A percentile compares a stretch with the other conserved stretches of the same genome.
phyloP scores from a whole-genome alignment of 2,888 invertebrate species.

The Carabus problematicus region DNA sequence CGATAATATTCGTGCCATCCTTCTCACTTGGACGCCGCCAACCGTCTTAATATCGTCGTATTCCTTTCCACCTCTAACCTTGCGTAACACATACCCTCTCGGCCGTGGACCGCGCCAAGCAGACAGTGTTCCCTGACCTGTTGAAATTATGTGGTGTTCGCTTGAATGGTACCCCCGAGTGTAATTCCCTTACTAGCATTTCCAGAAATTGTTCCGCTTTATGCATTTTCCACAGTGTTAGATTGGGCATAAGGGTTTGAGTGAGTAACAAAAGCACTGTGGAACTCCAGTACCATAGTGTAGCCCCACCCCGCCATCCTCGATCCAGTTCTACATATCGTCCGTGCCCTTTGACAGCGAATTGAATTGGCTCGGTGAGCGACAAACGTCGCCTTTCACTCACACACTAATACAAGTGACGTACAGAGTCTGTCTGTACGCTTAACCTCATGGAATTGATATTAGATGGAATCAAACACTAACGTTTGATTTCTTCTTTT shows the following conservation, averaged over 20 bases:
- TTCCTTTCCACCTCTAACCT: background rate
- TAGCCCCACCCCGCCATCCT: background rate
- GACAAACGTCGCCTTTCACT: too few relatives aligned
- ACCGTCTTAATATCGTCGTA: background rate
- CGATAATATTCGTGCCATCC: slow-evolving; percentile 1
- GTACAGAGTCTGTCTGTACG: too few relatives aligned
- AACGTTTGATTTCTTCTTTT: too few relatives aligned
- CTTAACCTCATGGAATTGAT: too few relatives aligned
- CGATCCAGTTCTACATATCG: background rate
- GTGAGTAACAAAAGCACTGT: slow-evolving; percentile 9
- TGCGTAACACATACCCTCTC: background rate
- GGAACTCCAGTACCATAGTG: background rate
- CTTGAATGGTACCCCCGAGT: slow-evolving; percentile 48
- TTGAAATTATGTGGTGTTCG: slow-evolving; percentile 50
- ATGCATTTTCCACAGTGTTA: slow-evolving; percentile 50
- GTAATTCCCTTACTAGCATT: slow-evolving; percentile 48
- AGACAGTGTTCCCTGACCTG: slow-evolving; percentile 46
- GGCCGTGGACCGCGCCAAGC: slow-evolving; percentile 21
- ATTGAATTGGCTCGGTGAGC: slow-evolving; percentile 15
- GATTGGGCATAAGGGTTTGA: slow-evolving; percentile 46
- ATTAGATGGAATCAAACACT: too few relatives aligned
- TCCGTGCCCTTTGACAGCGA: slow-evolving; percentile 26
- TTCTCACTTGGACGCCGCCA: background rate
- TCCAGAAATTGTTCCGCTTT: slow-evolving; percentile 50
- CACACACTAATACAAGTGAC: too few relatives aligned